Conservation (phyloP, 2,888 invertebrate genomes). For the Cryptocephalus moraei region DNA sequence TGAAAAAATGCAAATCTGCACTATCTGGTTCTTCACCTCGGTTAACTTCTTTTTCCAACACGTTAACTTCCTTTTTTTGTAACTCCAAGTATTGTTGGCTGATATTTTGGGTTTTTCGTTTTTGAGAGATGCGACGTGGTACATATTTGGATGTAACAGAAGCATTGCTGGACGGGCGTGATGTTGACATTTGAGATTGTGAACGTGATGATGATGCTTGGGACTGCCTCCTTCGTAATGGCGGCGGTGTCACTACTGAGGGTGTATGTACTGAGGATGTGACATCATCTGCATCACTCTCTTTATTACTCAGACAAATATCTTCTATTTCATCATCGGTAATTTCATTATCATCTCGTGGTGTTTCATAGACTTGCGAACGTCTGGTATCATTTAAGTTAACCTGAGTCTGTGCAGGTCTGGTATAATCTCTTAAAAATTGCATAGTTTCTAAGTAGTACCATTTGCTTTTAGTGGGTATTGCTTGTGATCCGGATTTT, state of each 20-base stretch:
- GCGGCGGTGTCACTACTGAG: not conserved
- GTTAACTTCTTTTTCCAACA: slow-evolving; percentile 6
- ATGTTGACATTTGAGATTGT: slow-evolving; percentile 3
- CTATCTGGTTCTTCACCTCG: slow-evolving; percentile 2
- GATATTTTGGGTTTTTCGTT: slow-evolving; percentile 2
- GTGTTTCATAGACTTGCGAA: no score
- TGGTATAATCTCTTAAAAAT: no score
- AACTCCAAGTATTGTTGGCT: slow-evolving; percentile 4
- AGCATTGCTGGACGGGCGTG: slow-evolving; percentile 2
- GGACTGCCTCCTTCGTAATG: slow-evolving; percentile 1
- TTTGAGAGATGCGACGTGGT: slow-evolving; percentile 2
- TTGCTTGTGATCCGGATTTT: no score
- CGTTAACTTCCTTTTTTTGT: slow-evolving; percentile 2
- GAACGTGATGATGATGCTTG: slow-evolving; percentile 2
- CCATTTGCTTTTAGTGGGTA: no score
- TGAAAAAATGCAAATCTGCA: slow-evolving; percentile 5
- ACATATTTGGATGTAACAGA: not conserved
- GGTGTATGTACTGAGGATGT: not conserved
- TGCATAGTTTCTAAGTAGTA: no score
- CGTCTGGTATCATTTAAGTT: no score
- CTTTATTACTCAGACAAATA: slow-evolving; percentile 1
- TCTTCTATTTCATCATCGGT: slow-evolving; percentile 1
- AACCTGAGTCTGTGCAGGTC: no score
- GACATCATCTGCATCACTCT: slow-evolving; percentile 3
- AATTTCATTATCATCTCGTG: no score